Evolutionary conservation across 2,113 vertebrate genomes (phyloP).

Genomic region (Arizona elegans): DNA sequence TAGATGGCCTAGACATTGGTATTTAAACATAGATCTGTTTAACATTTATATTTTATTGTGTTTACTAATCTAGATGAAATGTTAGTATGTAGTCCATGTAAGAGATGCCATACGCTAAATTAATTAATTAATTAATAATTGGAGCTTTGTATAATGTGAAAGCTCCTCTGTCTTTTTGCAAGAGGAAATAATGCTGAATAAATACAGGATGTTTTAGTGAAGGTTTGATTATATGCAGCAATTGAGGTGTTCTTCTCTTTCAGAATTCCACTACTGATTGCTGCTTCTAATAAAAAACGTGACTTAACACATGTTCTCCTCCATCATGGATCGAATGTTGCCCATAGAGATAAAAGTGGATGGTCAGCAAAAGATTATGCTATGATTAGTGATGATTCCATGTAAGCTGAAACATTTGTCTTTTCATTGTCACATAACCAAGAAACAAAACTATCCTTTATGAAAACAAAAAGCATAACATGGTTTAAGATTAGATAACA

Average conservation of each 20-base stretch:
- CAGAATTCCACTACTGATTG: slow-evolving; percentile 82
- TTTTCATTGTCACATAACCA: neutral
- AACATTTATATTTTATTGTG: too few relatives aligned
- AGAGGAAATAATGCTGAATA: neutral
- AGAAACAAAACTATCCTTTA: neutral
- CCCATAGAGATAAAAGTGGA: slow-evolving; percentile 77
- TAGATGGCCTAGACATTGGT: too few relatives aligned
- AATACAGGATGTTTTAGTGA: neutral
- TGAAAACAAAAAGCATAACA: neutral
- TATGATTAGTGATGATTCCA: slow-evolving; percentile 77
- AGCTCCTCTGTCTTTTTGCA: neutral
- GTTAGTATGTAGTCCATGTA: neutral
- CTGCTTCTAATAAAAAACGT: slow-evolving; percentile 79
- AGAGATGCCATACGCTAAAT: neutral
- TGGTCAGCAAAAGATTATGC: slow-evolving; percentile 85
- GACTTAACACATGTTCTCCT: slow-evolving; percentile 78
- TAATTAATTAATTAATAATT: too few relatives aligned
- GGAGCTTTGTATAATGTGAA: neutral
- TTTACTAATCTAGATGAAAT: neutral
- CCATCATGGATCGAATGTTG: slow-evolving; percentile 74
- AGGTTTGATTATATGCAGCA: neutral
- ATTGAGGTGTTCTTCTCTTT: slow-evolving; percentile 7
- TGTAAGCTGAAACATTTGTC: slow-evolving; percentile 66
- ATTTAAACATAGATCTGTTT: too few relatives aligned
- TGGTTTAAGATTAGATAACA: neutral